These are phyloP conservation scores for Melospiza melodia DNA, from an alignment of 2,113 vertebrate species.

Conservation along the genomic window DNA sequence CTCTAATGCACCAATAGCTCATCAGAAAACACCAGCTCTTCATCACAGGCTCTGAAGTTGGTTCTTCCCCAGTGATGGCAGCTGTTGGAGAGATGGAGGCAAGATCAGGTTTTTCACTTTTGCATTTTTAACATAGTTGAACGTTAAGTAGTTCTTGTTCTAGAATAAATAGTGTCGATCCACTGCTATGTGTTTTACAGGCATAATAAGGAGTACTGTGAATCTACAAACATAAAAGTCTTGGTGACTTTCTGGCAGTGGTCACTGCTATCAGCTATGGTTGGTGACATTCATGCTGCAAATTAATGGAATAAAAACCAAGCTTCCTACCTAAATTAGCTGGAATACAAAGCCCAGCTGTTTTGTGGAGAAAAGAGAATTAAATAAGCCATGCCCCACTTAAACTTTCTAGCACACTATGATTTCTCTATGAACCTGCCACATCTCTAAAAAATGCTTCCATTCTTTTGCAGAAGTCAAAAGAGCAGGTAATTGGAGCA, in stretches of 20 bases:
- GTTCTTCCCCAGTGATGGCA: not conserved
- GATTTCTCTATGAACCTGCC: not conserved
- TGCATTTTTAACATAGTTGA: not conserved
- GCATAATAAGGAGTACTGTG: conserved; percentile 9
- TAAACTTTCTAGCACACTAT: not conserved
- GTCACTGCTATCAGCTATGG: not conserved
- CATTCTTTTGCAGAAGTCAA: not conserved
- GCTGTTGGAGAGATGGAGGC: not conserved
- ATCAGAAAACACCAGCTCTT: not conserved
- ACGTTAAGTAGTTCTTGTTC: not conserved
- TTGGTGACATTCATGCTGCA: not conserved
- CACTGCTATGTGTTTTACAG: not conserved
- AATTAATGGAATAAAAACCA: conserved; percentile 19
- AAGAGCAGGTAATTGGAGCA: not conserved
- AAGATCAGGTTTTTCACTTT: not conserved
- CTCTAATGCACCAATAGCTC: conserved; percentile 14
- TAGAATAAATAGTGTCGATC: not conserved
- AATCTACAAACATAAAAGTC: not conserved
- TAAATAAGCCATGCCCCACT: not conserved
- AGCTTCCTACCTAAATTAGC: conserved; percentile 15
- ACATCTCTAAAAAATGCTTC: not conserved
- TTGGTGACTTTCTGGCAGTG: conserved; percentile 8
- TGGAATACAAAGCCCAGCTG: not conserved
- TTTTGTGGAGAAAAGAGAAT: not conserved
- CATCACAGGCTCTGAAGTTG: not conserved